Evolutionary conservation across 2,797 vertebrate genomes (phyloP).

Genomic region (Chaunax sp.): DNA sequence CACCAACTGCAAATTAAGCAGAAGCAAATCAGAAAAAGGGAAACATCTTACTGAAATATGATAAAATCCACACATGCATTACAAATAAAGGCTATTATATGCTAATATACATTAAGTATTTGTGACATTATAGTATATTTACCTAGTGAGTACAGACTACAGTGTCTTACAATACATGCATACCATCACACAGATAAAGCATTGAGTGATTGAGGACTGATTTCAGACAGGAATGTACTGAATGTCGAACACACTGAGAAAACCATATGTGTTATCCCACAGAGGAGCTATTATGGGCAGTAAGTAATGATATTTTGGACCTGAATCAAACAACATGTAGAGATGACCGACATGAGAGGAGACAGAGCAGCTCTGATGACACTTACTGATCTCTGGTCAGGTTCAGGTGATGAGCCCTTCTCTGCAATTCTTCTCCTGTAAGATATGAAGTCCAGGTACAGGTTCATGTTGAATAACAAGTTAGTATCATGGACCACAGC

Average conservation of each 20-base stretch:
- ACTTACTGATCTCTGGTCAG: constrained; percentile 93
- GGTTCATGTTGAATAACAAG: neutral
- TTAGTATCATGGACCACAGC: neutral
- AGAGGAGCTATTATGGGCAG: constrained; percentile 10
- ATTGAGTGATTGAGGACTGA: constrained; percentile 6
- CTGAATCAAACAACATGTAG: constrained; percentile 7
- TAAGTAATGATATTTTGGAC: neutral
- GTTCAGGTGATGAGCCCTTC: constrained; percentile 93
- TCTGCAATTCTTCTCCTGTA: constrained; percentile 96
- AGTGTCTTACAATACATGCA: constrained; percentile 4
- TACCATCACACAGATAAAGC: constrained; percentile 9
- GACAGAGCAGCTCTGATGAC: neutral
- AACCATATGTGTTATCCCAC: constrained; percentile 12
- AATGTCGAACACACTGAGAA: constrained; percentile 16
- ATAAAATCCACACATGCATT: neutral
- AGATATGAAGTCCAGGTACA: neutral
- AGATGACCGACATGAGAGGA: neutral
- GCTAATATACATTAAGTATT: neutral
- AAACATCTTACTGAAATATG: neutral
- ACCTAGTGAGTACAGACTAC: neutral
- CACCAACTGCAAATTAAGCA: no score
- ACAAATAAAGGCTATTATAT: neutral
- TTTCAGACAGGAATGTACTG: constrained; percentile 26
- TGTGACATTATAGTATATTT: neutral
- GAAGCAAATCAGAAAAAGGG: neutral